Conservation (phyloP, 2,113 vertebrate genomes). For the Grallaria varia region DNA sequence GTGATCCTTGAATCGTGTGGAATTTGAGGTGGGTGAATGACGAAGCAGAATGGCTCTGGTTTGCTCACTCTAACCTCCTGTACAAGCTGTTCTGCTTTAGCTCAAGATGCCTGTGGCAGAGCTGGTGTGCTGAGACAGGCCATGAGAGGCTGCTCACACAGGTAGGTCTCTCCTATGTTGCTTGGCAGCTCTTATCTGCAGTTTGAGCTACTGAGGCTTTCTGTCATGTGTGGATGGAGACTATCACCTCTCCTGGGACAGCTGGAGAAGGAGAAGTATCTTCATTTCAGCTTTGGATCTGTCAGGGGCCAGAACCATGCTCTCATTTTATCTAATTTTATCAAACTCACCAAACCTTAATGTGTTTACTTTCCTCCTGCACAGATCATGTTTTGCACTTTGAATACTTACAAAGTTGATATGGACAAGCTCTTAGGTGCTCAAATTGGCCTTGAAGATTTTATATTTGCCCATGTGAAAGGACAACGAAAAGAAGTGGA, state of each 20-base stretch:
- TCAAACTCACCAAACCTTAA: neutral
- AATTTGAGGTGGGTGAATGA: neutral
- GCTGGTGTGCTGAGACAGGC: neutral
- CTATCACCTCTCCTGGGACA: neutral
- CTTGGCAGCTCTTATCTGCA: neutral
- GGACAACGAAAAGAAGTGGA: conserved; percentile 91
- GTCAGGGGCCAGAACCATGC: neutral
- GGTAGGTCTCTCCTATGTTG: neutral
- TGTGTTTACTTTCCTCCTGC: conserved; percentile 22
- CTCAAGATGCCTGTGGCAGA: neutral
- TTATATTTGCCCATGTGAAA: conserved; percentile 94
- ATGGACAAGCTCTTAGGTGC: conserved; percentile 93
- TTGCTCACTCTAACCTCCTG: neutral
- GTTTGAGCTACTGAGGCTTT: neutral
- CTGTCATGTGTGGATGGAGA: neutral
- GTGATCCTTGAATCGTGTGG: neutral
- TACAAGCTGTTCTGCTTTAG: neutral
- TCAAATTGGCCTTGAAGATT: conserved; percentile 94
- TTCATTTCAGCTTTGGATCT: neutral
- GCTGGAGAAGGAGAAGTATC: neutral
- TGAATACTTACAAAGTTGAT: conserved; percentile 94
- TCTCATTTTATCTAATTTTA: neutral
- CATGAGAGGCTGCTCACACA: neutral
- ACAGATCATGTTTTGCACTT: conserved; percentile 95
- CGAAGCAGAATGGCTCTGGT: neutral